Percentiles rank a stretch among this genome's conserved stretches.
These are phyloP conservation scores for Drymonia ruficornis DNA, from an alignment of 2,888 invertebrate species.

Conservation along the genomic window DNA sequence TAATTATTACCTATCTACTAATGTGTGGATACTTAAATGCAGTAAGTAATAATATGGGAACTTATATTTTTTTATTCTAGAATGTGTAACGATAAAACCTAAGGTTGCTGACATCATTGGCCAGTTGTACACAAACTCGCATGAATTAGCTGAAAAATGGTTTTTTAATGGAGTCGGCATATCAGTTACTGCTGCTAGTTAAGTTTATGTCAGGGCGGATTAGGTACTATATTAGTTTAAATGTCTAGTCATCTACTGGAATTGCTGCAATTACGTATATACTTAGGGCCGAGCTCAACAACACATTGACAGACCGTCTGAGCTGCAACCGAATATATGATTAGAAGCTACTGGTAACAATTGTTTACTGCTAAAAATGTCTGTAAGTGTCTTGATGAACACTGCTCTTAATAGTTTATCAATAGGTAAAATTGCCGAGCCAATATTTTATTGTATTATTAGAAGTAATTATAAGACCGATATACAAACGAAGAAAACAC, in stretches of 20 bases:
- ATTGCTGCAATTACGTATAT: slow-evolving; percentile 30
- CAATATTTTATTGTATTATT: no score
- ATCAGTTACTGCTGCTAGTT: slow-evolving; percentile 37
- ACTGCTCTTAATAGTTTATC: no score
- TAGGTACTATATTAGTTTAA: slow-evolving; percentile 24
- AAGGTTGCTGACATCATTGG: slow-evolving; percentile 28
- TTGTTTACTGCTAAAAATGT: no score
- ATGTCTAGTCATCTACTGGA: slow-evolving; percentile 30
- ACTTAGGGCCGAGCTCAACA: no score
- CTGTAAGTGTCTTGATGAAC: no score
- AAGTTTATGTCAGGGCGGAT: slow-evolving; percentile 32
- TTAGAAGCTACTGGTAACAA: no score
- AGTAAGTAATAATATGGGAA: neutral
- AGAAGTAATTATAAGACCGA: no score
- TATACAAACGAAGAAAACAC: no score
- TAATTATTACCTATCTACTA: no score
- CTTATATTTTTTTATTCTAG: slow-evolving; percentile 7
- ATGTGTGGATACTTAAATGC: neutral
- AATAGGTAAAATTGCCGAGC: no score
- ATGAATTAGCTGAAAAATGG: slow-evolving; percentile 27
- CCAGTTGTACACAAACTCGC: slow-evolving; percentile 17
- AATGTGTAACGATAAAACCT: slow-evolving; percentile 17
- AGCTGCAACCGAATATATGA: no score
- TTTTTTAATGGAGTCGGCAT: slow-evolving; percentile 34
- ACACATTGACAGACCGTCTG: no score